Evolutionary conservation across 2,113 vertebrate species (phyloP), one percentile per base, ranked within the genome.

Genomic region (Rattus norvegicus): DNA sequence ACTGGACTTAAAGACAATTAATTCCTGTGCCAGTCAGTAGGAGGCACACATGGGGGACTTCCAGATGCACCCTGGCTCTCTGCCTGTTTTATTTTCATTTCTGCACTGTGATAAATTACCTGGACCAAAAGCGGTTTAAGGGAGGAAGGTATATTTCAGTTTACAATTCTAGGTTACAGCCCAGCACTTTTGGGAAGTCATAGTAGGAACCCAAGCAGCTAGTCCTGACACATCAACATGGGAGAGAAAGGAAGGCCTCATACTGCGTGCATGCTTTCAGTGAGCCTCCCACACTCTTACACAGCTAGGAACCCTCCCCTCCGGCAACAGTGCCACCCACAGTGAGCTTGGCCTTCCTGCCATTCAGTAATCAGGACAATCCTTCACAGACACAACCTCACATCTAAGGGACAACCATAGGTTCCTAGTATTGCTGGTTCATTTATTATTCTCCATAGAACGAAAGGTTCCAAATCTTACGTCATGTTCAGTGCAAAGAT

Each of bases 361-460:
- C 63, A 36, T 47, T 33, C 39, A 67, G 3, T 3, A 36, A 67
- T 86, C 83, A 33, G 8, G 2, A 30, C 39, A 47, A 14, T 26
- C 12, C 80, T 36, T 14, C 54, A 24, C 14, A 85, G 83, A 47
- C 16, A 47, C 63, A 33, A 81, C 52, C 87, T 92, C 43, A 70
- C 90, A 90, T 81, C 54, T 67, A 88, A 96, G 67, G 33, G 70
- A 72, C 80, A 75, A 36, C 39, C 49, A 75, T 9, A 47, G 59
- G 6, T 79, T 59, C 7, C 36, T 33, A 80, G 70, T 56, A 56
- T 72, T 39, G 12, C 75, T 77, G 39, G 9, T 33, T 90, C 76
- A 88, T 75, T 94, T 88, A 93, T 75, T 28, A 43, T 96, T 93
- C 75, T 63, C 20, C n/a, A 59, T n/a, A 49, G 19, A 61, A 59